Evolutionary conservation across 2,113 vertebrate genomes (phyloP).

Genomic region (Fregetta grallaria): DNA sequence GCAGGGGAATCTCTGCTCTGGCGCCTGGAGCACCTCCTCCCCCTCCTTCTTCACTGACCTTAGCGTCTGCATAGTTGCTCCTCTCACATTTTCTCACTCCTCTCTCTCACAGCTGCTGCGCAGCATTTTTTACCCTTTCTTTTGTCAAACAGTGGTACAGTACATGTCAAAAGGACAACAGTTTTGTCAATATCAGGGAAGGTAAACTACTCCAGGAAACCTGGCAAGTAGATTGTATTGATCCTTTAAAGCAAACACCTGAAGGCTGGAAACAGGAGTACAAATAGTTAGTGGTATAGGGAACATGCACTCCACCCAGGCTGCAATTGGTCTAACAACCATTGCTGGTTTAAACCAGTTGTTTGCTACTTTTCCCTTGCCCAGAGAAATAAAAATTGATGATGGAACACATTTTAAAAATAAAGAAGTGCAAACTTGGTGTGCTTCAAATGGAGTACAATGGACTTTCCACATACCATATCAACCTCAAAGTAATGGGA

Average conservation of each 20-base stretch:
- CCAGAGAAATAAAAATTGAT: neutral
- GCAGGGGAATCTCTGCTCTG: too few relatives aligned
- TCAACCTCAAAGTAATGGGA: neutral
- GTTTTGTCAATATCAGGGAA: neutral
- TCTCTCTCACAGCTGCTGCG: too few relatives aligned
- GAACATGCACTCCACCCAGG: neutral
- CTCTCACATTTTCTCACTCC: too few relatives aligned
- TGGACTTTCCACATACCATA: neutral
- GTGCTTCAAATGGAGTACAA: neutral
- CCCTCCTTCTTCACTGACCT: too few relatives aligned
- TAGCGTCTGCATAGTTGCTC: too few relatives aligned
- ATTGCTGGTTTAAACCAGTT: neutral
- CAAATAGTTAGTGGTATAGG: neutral
- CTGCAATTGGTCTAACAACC: neutral
- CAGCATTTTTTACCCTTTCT: too few relatives aligned
- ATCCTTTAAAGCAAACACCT: neutral
- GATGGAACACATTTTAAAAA: neutral
- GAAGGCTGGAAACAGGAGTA: neutral
- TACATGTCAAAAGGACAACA: neutral
- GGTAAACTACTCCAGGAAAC: neutral
- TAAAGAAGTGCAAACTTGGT: neutral
- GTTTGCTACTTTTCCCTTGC: neutral
- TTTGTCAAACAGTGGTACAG: neutral
- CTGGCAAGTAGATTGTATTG: neutral
- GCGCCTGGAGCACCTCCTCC: too few relatives aligned